Evolutionary conservation across 2,888 invertebrate species (phyloP).

Genomic region (Plagodis pulveraria): DNA sequence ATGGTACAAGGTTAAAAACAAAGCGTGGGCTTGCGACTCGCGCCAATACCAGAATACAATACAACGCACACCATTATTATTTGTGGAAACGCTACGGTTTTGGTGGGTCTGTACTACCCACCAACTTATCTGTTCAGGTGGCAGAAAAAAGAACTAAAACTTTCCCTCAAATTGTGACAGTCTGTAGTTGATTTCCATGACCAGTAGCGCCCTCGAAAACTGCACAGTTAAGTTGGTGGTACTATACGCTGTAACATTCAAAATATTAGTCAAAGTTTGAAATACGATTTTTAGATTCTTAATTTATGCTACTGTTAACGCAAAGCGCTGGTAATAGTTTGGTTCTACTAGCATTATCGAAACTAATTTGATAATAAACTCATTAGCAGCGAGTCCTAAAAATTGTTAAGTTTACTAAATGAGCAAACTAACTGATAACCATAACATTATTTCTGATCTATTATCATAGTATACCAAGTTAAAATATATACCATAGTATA

Average conservation of each 20-base stretch:
- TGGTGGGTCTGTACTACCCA: too few species aligned
- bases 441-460: slow-evolving; percentile 4
- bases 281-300: too few species aligned
- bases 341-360: not conserved
- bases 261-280: slow-evolving; percentile 1
- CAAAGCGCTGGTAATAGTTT: not conserved
- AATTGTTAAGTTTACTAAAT: too few species aligned
- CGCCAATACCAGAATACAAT: slow-evolving; percentile 51
- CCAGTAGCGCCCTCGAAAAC: too few species aligned
- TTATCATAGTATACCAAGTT: slow-evolving; percentile 22
- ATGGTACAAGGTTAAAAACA: slow-evolving; percentile 67
- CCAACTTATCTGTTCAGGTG: too few species aligned
- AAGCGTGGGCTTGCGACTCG: slow-evolving; percentile 65
- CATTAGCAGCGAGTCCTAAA: slow-evolving; percentile 1
- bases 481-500: slow-evolving; percentile 36
- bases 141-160: too few species aligned
- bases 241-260: slow-evolving; percentile 7
- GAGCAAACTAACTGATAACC: slow-evolving; percentile 4
- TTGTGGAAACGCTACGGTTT: slow-evolving; percentile 27
- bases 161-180: too few species aligned
- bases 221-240: too few species aligned
- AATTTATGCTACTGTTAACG: too few species aligned
- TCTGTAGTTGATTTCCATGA: too few species aligned
- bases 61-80: slow-evolving; percentile 44
- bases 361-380: slow-evolving; percentile 17